phyloP scores from a whole-genome alignment of 2,797 vertebrate genomes.

The Aulostomus chinensis region DNA sequence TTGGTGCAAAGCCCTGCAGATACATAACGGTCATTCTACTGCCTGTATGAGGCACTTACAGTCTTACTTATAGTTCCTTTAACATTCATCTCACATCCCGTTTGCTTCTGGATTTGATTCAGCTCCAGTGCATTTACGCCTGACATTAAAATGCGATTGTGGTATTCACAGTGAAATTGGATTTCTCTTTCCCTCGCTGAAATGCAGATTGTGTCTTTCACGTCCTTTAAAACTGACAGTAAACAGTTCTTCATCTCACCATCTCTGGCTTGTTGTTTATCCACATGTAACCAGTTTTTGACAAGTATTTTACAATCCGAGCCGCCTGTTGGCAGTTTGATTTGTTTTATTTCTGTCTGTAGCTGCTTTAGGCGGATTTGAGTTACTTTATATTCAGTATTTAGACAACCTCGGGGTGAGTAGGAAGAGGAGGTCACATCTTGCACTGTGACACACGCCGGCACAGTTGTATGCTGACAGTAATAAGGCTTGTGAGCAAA shows the following conservation, averaged over 20 bases:
- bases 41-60: conserved; percentile 27
- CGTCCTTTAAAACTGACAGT: conserved; percentile 53
- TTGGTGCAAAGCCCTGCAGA: conserved; percentile 25
- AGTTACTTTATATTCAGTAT: conserved; percentile 26
- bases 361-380: conserved; percentile 10
- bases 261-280: conserved; percentile 35
- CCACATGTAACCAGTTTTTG: conserved; percentile 17
- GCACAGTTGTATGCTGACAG: conserved; percentile 4
- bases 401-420: conserved; percentile 8
- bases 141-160: conserved; percentile 62
- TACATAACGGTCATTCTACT: conserved; percentile 12
- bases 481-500: conserved; percentile 17
- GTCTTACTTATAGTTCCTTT: conserved; percentile 39
- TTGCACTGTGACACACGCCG: conserved; percentile 6
- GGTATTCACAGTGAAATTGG: conserved; percentile 61
- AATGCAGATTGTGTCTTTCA: conserved; percentile 67
- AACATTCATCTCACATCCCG: conserved; percentile 60
- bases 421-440: conserved; percentile 5
- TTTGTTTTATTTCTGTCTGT: conserved; percentile 26
- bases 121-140: conserved; percentile 63
- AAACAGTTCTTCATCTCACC: conserved; percentile 35
- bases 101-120: conserved; percentile 64
- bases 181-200: conserved; percentile 55
- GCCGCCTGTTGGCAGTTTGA: conserved; percentile 21
- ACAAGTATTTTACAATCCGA: conserved; percentile 26